phyloP scores from a whole-genome alignment of 2,113 vertebrate species.

The Malurus elegans region DNA sequence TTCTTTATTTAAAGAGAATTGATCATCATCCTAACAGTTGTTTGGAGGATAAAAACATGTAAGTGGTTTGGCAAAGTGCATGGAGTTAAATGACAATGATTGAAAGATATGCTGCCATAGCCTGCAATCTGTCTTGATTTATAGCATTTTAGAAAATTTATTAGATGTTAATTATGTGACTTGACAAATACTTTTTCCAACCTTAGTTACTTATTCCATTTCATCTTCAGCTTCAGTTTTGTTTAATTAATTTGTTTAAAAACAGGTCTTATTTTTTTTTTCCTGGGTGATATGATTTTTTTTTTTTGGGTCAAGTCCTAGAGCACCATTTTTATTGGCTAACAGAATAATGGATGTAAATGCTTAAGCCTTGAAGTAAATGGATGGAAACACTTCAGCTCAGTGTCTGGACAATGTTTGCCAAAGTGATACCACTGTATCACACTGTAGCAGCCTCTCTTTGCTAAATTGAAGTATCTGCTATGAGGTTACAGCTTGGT shows the following conservation, averaged over 20 bases:
- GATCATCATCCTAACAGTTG: not conserved
- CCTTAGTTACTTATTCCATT: not conserved
- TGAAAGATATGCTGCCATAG: not conserved
- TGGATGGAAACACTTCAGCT: not conserved
- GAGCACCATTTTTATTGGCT: not conserved
- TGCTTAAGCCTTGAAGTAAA: not conserved
- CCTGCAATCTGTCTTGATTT: not conserved
- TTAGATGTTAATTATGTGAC: not conserved
- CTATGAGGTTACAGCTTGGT: not conserved
- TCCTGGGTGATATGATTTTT: not conserved
- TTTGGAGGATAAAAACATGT: not conserved
- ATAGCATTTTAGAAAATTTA: not conserved
- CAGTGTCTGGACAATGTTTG: not conserved
- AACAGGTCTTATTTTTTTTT: not conserved
- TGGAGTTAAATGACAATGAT: not conserved
- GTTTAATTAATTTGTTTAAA: not conserved
- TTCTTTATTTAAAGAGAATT: not conserved
- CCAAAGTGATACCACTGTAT: rapidly evolving
- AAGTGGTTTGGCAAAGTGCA: not conserved
- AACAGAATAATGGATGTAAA: not conserved
- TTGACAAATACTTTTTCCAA: not conserved
- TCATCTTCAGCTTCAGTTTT: not conserved
- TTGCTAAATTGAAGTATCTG: not conserved
- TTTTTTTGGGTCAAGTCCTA: not conserved
- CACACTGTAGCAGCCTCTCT: not conserved